Conservation (phyloP, 2,888 invertebrate genomes). For the Cyaniris semiargus region DNA sequence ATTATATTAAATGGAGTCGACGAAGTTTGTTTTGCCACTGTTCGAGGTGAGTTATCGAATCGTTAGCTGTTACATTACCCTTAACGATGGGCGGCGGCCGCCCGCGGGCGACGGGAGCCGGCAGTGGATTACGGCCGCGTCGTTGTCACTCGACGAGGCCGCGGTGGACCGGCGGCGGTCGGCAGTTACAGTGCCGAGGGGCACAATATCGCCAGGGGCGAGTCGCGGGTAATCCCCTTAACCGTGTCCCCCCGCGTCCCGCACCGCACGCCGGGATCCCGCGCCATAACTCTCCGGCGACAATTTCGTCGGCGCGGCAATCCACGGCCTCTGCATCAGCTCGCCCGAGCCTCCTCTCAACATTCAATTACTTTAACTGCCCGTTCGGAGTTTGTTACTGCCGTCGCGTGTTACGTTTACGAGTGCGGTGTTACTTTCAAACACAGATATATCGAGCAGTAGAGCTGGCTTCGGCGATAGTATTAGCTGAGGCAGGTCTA, state of each 20-base stretch:
- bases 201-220: neutral
- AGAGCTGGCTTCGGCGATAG: neutral
- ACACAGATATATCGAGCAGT: neutral
- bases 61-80: neutral
- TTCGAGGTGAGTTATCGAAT: neutral
- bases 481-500: too few species aligned
- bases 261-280: neutral
- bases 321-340: neutral
- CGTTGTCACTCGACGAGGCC: neutral
- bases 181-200: neutral
- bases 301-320: neutral
- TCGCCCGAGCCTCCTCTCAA: neutral
- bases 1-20: neutral
- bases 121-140: neutral
- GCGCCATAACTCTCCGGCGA: neutral
- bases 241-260: neutral
- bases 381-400: neutral
- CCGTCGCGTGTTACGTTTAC: neutral
- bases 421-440: neutral
- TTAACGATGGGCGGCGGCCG: neutral
- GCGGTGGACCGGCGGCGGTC: neutral
- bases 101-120: neutral
- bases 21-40: neutral
- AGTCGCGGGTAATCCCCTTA: neutral
- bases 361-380: constrained; percentile 12